Evolutionary conservation across 2,797 vertebrate genomes (phyloP).

Genomic region (Clarias fuscus): DNA sequence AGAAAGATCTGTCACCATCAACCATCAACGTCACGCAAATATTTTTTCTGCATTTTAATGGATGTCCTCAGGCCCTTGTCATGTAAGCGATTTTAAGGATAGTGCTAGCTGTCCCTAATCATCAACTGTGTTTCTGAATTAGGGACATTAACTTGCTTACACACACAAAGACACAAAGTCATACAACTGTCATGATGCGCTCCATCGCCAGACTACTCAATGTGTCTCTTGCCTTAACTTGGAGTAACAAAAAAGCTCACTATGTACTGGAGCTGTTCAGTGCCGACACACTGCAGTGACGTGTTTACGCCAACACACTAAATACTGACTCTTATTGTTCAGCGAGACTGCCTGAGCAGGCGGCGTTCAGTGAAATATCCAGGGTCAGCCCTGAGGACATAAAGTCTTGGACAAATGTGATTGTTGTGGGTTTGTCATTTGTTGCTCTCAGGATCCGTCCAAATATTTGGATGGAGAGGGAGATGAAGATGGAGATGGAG

Average conservation of each 20-base stretch:
- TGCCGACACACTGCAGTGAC: conserved; percentile 4
- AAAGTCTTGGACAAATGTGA: conserved; percentile 50
- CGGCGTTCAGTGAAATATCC: conserved; percentile 57
- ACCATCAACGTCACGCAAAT: background rate
- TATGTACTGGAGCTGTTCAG: conserved; percentile 54
- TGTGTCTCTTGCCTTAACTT: conserved; percentile 60
- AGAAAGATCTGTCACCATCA: background rate
- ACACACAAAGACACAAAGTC: conserved; percentile 62
- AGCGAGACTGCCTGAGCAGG: conserved; percentile 57
- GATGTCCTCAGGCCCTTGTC: too few species aligned
- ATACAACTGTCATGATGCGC: conserved; percentile 73
- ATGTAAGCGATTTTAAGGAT: background rate
- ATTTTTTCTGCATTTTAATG: background rate
- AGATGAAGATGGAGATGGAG: background rate
- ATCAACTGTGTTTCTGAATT: too few species aligned
- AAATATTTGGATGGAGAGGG: conserved; percentile 19
- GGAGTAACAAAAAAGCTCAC: conserved; percentile 67
- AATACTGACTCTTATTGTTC: conserved; percentile 75
- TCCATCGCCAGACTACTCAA: conserved; percentile 40
- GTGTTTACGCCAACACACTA: conserved; percentile 3
- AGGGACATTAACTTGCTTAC: background rate
- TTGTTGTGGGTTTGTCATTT: conserved; percentile 45
- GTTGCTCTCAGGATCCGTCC: background rate
- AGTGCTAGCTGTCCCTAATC: background rate
- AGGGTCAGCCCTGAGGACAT: conserved; percentile 38